phyloP scores from a whole-genome alignment of 1,140 invertebrate genomes.

The Sitodiplosis mosellana region DNA sequence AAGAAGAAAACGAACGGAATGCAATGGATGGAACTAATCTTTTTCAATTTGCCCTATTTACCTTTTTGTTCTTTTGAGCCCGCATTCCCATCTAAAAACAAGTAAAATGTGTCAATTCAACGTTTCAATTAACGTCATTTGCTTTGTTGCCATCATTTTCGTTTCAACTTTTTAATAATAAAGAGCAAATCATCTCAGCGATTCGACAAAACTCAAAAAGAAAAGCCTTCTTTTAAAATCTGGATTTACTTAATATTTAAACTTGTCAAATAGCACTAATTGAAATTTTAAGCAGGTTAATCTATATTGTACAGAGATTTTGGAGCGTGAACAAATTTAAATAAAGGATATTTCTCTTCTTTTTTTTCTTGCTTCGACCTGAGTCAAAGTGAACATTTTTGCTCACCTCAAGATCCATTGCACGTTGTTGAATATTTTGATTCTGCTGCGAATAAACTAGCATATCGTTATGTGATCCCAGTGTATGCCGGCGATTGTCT shows the following conservation, averaged over 20 bases:
- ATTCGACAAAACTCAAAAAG: too few species aligned
- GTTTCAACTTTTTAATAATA: too few species aligned
- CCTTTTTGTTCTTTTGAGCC: constrained; percentile 21
- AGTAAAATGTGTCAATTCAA: background rate
- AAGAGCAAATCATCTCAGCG: too few species aligned
- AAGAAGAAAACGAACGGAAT: too few species aligned
- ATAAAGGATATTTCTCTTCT: too few species aligned
- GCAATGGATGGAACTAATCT: too few species aligned
- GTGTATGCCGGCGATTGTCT: constrained; percentile 47
- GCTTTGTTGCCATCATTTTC: background rate
- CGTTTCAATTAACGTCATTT: background rate
- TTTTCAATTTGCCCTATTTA: constrained; percentile 2
- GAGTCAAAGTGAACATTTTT: constrained; percentile 3
- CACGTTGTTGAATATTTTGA: constrained; percentile 32
- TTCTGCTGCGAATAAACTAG: constrained; percentile 38
- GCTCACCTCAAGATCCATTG: constrained; percentile 51
- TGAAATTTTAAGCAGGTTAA: background rate
- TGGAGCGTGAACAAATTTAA: background rate
- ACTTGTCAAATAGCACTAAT: background rate
- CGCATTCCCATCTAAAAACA: constrained; percentile 22
- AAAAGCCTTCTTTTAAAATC: background rate
- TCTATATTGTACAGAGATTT: background rate
- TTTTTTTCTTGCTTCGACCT: too few species aligned
- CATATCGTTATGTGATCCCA: constrained; percentile 41
- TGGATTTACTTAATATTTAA: background rate